Conservation (phyloP, 2,888 invertebrate species). For the Agonopterix subpropinquella region DNA sequence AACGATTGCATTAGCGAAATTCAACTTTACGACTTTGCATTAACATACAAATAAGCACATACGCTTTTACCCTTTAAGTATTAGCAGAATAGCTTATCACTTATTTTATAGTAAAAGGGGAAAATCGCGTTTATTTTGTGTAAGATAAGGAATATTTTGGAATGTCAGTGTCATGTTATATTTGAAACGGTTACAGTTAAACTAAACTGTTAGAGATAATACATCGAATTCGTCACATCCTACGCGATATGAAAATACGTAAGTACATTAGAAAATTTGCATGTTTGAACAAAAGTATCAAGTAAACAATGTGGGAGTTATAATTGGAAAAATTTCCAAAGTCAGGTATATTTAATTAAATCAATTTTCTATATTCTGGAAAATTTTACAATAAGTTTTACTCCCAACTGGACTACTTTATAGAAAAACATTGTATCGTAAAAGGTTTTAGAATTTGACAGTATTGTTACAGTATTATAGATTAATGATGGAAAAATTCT, state of each 20-base stretch:
- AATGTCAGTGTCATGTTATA: slow-evolving; percentile 9
- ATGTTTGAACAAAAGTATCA: too few species aligned
- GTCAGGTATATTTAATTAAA: too few species aligned
- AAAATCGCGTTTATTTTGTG: slow-evolving; percentile 21
- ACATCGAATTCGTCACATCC: slow-evolving; percentile 41
- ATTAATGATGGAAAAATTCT: too few species aligned
- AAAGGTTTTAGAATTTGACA: too few species aligned
- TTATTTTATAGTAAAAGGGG: slow-evolving; percentile 12
- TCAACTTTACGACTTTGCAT: slow-evolving; percentile 31
- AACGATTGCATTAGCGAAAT: slow-evolving; percentile 29
- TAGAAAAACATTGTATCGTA: too few species aligned
- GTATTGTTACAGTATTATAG: too few species aligned
- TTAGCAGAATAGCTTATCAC: slow-evolving; percentile 11
- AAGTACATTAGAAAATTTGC: too few species aligned
- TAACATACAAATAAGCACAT: slow-evolving; percentile 28
- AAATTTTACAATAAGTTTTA: too few species aligned
- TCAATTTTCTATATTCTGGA: too few species aligned
- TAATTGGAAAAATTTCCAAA: too few species aligned
- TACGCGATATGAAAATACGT: slow-evolving; percentile 25
- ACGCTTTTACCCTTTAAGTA: slow-evolving; percentile 17
- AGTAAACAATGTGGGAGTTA: too few species aligned
- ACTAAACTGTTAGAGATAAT: slow-evolving; percentile 38
- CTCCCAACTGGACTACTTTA: too few species aligned
- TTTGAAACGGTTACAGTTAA: slow-evolving; percentile 22
- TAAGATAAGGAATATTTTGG: slow-evolving; percentile 20